Conservation (phyloP, 2,888 invertebrate species). For the Rhamphomyia laevipes region DNA sequence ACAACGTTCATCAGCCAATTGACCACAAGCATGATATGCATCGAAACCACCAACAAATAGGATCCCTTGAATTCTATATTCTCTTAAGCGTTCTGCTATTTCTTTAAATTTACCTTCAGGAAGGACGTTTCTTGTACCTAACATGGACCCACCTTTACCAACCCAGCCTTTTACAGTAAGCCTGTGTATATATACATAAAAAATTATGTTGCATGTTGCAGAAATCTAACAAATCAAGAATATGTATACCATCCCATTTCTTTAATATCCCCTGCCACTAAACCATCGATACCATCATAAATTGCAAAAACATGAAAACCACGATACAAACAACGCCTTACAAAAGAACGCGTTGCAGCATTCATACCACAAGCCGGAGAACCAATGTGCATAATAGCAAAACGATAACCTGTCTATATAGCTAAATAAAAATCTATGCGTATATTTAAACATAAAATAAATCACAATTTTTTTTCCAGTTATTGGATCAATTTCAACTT, state of each 20-base stretch:
- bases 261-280: slow-evolving; percentile 70
- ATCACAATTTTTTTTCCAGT: slow-evolving; percentile 49
- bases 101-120: slow-evolving; percentile 61
- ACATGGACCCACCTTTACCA: slow-evolving; percentile 81
- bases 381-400: slow-evolving; percentile 88
- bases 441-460: slow-evolving; percentile 7
- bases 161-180: slow-evolving; percentile 93
- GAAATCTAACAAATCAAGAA: neutral
- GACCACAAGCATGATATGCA: slow-evolving; percentile 39
- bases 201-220: no score
- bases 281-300: slow-evolving; percentile 85
- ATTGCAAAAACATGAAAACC: slow-evolving; percentile 83
- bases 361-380: slow-evolving; percentile 98
- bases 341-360: slow-evolving; percentile 89
- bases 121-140: slow-evolving; percentile 84
- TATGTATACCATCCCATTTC: slow-evolving; percentile 45
- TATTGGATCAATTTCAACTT: slow-evolving; percentile 45
- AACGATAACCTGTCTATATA: slow-evolving; percentile 56
- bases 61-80: slow-evolving; percentile 71
- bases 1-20: slow-evolving; percentile 17
- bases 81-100: slow-evolving; percentile 68
- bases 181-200: slow-evolving; percentile 40
- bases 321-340: slow-evolving; percentile 79
- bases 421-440: slow-evolving; percentile 12
- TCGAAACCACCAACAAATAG: slow-evolving; percentile 89